Percentiles rank a stretch among this genome's conserved stretches.
These are phyloP conservation scores for Colostygia pectinataria DNA, from an alignment of 2,888 invertebrate genomes.

Conservation along the genomic window DNA sequence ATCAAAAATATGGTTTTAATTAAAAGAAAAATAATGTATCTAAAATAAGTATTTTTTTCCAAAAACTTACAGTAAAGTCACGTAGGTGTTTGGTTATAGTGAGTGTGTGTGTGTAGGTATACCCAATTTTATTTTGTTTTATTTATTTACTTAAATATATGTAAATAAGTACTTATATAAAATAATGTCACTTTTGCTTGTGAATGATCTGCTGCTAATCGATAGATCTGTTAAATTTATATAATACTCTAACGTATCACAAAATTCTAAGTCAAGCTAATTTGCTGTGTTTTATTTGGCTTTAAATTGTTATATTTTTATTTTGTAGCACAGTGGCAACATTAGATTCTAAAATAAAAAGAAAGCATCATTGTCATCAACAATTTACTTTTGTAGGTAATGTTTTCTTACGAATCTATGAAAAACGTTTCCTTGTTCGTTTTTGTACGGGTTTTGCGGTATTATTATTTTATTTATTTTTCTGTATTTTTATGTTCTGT, in stretches of 20 bases:
- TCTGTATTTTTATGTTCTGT: no score
- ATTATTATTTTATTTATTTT: background rate
- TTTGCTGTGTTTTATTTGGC: conserved; percentile 8
- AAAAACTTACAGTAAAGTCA: no score
- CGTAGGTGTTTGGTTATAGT: no score
- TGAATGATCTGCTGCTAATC: background rate
- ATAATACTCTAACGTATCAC: conserved; percentile 32
- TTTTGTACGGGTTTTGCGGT: conserved; percentile 2
- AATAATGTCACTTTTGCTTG: no score
- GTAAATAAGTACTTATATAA: background rate
- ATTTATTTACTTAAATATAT: background rate
- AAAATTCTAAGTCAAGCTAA: conserved; percentile 24
- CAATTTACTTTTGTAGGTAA: background rate
- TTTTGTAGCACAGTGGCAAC: background rate
- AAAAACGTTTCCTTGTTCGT: no score
- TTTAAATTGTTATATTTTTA: background rate
- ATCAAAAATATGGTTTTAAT: no score
- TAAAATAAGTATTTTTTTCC: no score
- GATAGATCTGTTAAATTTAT: conserved; percentile 18
- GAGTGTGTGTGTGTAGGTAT: no score
- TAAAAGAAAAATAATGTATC: no score
- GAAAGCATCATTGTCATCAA: background rate
- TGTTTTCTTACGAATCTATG: background rate
- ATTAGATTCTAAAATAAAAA: no score
- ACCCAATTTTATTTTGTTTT: no score